phyloP scores from a whole-genome alignment of 30 jellyfish, hydroid and myxozoan genomes.

The Sanderia malayensis region DNA sequence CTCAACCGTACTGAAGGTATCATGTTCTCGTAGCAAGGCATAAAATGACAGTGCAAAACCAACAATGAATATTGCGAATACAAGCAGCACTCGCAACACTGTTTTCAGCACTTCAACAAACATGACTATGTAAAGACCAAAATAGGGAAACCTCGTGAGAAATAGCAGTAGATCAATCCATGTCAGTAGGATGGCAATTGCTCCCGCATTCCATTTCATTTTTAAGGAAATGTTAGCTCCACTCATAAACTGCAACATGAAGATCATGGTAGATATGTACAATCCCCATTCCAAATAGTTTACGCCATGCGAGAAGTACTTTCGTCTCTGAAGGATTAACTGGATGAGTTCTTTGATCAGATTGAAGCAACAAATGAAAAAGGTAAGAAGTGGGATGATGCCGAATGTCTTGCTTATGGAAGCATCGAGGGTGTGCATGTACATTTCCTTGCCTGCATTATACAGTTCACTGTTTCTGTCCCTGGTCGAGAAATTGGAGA shows the following conservation, averaged over 20 bases:
- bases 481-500: too few species aligned
- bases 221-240: background rate
- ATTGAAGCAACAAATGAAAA: constrained; percentile 46
- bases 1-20: constrained; percentile 64
- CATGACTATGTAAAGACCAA: constrained; percentile 92
- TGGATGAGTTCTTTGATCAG: constrained; percentile 70
- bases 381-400: constrained; percentile 50
- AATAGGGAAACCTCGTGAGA: constrained; percentile 74
- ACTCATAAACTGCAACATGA: constrained; percentile 64
- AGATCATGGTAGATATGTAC: constrained; percentile 69
- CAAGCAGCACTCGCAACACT: constrained; percentile 68
- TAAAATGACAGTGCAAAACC: constrained; percentile 88
- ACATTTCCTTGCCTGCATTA: background rate
- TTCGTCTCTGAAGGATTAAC: constrained; percentile 28
- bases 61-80: constrained; percentile 71
- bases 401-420: background rate
- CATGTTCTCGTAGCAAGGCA: constrained; percentile 55
- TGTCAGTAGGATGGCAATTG: constrained; percentile 67
- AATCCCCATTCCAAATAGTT: constrained; percentile 78
- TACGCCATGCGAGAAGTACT: constrained; percentile 54
- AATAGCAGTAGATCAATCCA: constrained; percentile 80
- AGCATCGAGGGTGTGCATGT: background rate
- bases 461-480: constrained; percentile 11
- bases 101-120: constrained; percentile 81
- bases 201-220: constrained; percentile 88